Evolutionary conservation across 92 coral and sea anemone species (phyloP).

Genomic region (Chrysogorgia sp.): DNA sequence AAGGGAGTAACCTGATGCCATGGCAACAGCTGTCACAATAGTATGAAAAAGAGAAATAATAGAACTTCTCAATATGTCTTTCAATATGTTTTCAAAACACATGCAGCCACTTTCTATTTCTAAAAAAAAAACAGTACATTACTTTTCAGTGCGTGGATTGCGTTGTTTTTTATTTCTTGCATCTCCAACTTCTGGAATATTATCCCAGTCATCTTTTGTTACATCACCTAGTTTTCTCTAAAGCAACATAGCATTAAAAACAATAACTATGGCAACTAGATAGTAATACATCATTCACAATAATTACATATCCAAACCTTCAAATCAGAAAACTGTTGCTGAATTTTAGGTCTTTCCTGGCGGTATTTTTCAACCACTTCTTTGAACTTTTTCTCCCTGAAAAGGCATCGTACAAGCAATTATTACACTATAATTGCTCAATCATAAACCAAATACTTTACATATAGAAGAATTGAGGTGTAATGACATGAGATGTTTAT

Average conservation of each 20-base stretch:
- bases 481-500: too few species aligned
- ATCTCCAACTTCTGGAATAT: slow-evolving; percentile 96
- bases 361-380: slow-evolving; percentile 96
- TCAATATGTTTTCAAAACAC: too few species aligned
- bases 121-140: too few species aligned
- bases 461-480: neutral
- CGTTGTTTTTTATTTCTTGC: slow-evolving; percentile 90
- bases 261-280: too few species aligned
- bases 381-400: slow-evolving; percentile 86
- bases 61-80: too few species aligned
- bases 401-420: neutral
- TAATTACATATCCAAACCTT: slow-evolving; percentile 59
- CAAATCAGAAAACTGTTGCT: slow-evolving; percentile 95
- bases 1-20: too few species aligned
- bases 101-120: neutral
- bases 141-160: slow-evolving; percentile 96
- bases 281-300: too few species aligned
- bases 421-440: neutral
- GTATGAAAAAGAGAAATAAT: too few species aligned
- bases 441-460: too few species aligned
- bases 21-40: too few species aligned
- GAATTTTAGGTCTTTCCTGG: slow-evolving; percentile 95
- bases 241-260: neutral
- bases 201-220: slow-evolving; percentile 91
- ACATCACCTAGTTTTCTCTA: slow-evolving; percentile 91